Percentiles rank a stretch among this genome's conserved stretches.
phyloP scores from a whole-genome alignment of 92 coral and sea anemone genomes.

The Montipora capitata region DNA sequence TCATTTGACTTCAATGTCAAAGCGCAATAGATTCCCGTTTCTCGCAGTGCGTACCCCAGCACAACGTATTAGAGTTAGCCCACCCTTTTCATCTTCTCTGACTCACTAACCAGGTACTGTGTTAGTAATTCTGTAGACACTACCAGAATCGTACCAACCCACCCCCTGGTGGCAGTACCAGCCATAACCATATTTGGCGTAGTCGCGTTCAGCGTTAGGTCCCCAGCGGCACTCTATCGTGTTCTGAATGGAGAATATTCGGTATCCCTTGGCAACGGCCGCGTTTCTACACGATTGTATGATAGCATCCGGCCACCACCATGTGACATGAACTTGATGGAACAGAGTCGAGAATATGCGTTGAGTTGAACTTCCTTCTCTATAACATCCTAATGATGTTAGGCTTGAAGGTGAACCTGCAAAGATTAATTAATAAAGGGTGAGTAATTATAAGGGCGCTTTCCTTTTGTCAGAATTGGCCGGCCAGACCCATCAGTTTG shows the following conservation, averaged over 20 bases:
- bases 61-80: no score
- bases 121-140: constrained; percentile 71
- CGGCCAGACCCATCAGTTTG: no score
- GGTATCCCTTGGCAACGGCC: constrained; percentile 74
- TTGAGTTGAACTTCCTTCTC: constrained; percentile 51
- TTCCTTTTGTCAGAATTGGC: no score
- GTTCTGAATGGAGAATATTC: constrained; percentile 77
- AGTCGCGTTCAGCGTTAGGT: constrained; percentile 69
- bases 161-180: constrained; percentile 75
- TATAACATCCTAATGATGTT: constrained; percentile 76
- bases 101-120: constrained; percentile 31
- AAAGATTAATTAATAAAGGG: no score
- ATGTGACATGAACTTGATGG: constrained; percentile 8
- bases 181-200: constrained; percentile 68
- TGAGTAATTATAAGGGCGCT: no score
- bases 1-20: no score
- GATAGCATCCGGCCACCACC: constrained; percentile 79
- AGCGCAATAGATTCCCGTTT: no score
- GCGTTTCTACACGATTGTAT: constrained; percentile 75
- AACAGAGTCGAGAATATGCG: constrained; percentile 62
- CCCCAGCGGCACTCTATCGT: constrained; percentile 87
- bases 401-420: constrained; percentile 20
- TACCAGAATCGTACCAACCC: constrained; percentile 76
- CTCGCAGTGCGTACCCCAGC: no score
- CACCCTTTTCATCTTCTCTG: no score